Conservation (phyloP, 2,113 vertebrate species). For the Colistium nudipinnis region DNA sequence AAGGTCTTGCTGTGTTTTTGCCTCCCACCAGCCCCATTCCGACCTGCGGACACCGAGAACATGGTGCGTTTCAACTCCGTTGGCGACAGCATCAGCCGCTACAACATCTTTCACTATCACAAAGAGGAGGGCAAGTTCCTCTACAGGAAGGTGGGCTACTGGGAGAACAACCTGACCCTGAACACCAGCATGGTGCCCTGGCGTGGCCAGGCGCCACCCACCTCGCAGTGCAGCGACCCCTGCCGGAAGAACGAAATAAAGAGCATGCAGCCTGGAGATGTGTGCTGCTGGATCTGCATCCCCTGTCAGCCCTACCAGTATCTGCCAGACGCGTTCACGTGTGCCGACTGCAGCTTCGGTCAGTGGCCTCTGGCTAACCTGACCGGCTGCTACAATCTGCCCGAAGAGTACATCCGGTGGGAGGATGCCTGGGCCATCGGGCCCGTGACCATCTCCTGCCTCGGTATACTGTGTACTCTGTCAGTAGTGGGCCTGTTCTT, state of each 20-base stretch:
- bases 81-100: conserved; percentile 94
- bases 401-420: conserved; percentile 97
- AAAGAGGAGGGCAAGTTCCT: conserved; percentile 83
- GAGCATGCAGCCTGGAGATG: conserved; percentile 96
- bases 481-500: conserved; percentile 91
- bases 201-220: conserved; percentile 83
- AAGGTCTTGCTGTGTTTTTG: conserved; percentile 25
- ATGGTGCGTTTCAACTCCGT: conserved; percentile 90
- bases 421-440: conserved; percentile 95
- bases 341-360: conserved; percentile 92
- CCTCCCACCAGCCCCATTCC: conserved; percentile 89
- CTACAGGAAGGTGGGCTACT: conserved; percentile 96
- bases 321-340: conserved; percentile 93
- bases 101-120: conserved; percentile 97
- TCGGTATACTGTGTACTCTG: conserved; percentile 92
- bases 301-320: conserved; percentile 96
- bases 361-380: conserved; percentile 93
- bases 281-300: conserved; percentile 99
- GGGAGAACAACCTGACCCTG: conserved; percentile 91
- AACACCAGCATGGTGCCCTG: conserved; percentile 89
- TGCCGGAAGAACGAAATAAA: conserved; percentile 96
- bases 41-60: conserved; percentile 87
- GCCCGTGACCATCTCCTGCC: conserved; percentile 92
- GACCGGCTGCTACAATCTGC: conserved; percentile 92
- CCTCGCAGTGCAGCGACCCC: conserved; percentile 97